Percentiles rank a stretch among this genome's conserved stretches.
Evolutionary conservation across 2,113 vertebrate genomes (phyloP).

Genomic region (Podilymbus podiceps): DNA sequence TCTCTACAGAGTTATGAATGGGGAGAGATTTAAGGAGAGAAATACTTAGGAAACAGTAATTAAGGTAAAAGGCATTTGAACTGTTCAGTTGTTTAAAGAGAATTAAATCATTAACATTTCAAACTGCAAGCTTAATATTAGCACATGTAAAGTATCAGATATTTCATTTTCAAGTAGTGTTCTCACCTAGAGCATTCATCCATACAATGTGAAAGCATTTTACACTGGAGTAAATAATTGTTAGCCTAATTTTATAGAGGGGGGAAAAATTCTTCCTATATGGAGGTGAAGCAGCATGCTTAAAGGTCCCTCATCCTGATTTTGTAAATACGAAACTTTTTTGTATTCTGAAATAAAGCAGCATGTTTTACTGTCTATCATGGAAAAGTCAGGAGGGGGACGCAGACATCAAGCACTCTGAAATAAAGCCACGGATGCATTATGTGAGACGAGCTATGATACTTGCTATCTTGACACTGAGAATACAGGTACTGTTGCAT

Average conservation of each 20-base stretch:
- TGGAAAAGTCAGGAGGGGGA: not conserved
- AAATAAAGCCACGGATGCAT: not conserved
- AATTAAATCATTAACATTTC: not conserved
- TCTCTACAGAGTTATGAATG: not conserved
- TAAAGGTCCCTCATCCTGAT: not conserved
- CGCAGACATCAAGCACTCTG: rapidly evolving
- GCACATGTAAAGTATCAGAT: not conserved
- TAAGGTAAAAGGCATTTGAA: not conserved
- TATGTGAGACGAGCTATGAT: not conserved
- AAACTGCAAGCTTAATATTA: not conserved
- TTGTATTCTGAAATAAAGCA: not conserved
- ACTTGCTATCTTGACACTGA: rapidly evolving
- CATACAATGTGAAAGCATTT: not conserved
- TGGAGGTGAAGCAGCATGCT: not conserved
- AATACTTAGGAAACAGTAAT: not conserved
- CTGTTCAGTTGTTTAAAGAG: not conserved
- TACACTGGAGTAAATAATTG: not conserved
- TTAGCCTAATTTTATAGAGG: not conserved
- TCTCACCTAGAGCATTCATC: not conserved
- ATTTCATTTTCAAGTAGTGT: not conserved
- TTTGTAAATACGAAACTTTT: not conserved
- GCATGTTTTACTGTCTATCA: not conserved
- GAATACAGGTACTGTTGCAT: not conserved
- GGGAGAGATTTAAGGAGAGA: not conserved
- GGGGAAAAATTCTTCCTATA: not conserved